These are phyloP conservation scores for Ernsta delagoae DNA, from an alignment of 2,888 invertebrate genomes.

Conservation along the genomic window DNA sequence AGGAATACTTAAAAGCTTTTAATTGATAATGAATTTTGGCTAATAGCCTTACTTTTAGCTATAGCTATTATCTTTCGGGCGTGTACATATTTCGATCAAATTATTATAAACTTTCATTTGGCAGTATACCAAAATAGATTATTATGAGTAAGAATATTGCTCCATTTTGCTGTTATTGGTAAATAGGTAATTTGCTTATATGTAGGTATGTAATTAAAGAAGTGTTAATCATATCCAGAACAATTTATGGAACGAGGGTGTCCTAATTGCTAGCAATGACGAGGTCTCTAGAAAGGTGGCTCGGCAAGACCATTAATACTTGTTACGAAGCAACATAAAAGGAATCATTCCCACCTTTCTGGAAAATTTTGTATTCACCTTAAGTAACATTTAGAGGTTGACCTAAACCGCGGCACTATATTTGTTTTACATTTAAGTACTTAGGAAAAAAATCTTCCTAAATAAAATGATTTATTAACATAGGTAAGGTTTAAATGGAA, in stretches of 20 bases:
- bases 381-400: slow-evolving; percentile 52
- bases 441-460: too few species aligned
- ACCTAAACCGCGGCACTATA: slow-evolving; percentile 20
- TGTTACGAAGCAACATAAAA: slow-evolving; percentile 70
- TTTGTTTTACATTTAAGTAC: slow-evolving; percentile 24
- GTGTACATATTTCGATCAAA: slow-evolving; percentile 31
- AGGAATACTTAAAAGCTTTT: neutral
- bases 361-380: slow-evolving; percentile 70
- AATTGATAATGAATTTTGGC: too few species aligned
- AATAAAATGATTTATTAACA: neutral
- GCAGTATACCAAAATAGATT: slow-evolving; percentile 28
- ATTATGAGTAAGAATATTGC: slow-evolving; percentile 31
- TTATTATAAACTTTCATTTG: slow-evolving; percentile 31
- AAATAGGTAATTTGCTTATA: slow-evolving; percentile 26
- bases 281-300: slow-evolving; percentile 59
- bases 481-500: neutral
- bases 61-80: slow-evolving; percentile 10
- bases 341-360: slow-evolving; percentile 63
- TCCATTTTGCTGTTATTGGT: slow-evolving; percentile 10
- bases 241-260: slow-evolving; percentile 64
- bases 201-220: slow-evolving; percentile 48
- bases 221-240: slow-evolving; percentile 62
- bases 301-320: slow-evolving; percentile 66
- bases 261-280: slow-evolving; percentile 72
- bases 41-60: neutral